Evolutionary conservation across 2,797 vertebrate genomes (phyloP).

Genomic region (Zonotrichia albicollis): DNA sequence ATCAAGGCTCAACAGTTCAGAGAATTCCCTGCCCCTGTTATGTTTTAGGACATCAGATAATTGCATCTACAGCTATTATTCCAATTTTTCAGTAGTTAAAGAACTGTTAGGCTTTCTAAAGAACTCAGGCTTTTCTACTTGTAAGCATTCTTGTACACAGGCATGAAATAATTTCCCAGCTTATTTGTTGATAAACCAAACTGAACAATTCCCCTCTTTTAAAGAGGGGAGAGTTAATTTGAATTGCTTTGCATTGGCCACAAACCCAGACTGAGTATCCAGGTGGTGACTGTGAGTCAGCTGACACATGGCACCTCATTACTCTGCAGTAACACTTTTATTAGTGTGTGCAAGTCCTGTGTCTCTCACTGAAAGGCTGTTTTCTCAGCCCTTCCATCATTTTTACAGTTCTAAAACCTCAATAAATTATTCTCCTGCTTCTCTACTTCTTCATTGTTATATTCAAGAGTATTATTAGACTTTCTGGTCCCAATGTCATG

Average conservation of each 20-base stretch:
- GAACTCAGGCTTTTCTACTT: background rate
- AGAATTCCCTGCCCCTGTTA: background rate
- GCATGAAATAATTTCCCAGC: background rate
- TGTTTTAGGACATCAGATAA: background rate
- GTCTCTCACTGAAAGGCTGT: background rate
- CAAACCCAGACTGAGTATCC: background rate
- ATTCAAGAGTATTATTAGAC: background rate
- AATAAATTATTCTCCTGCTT: background rate
- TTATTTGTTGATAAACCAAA: background rate
- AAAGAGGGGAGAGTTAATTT: background rate
- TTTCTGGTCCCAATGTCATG: background rate
- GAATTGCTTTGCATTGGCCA: background rate
- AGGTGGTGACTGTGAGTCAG: conserved; percentile 21
- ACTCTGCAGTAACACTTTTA: background rate
- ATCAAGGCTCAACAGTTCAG: background rate
- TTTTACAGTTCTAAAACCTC: background rate
- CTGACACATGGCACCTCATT: background rate
- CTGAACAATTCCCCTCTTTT: background rate
- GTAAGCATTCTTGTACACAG: background rate
- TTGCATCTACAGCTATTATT: background rate
- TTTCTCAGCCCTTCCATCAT: conserved; percentile 6
- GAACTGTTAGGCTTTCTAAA: background rate
- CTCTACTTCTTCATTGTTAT: background rate
- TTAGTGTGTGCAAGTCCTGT: background rate
- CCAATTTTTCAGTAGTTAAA: background rate